These are phyloP conservation scores for Volucella inanis DNA, from an alignment of 2,888 invertebrate species.

Conservation along the genomic window DNA sequence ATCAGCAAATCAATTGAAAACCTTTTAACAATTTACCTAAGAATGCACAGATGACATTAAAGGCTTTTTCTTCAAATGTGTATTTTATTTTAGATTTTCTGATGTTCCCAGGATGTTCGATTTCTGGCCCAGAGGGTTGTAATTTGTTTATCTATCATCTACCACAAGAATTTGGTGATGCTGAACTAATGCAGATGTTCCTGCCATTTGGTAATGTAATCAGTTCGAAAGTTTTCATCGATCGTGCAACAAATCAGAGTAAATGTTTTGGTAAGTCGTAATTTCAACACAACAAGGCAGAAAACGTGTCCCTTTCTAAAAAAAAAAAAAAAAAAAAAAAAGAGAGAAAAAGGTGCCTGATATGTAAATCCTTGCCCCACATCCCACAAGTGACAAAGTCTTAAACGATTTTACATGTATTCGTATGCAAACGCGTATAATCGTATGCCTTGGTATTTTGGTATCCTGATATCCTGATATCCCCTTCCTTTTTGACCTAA, in stretches of 20 bases:
- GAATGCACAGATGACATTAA: conserved; percentile 1
- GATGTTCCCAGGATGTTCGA: conserved; percentile 94
- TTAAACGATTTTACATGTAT: background rate
- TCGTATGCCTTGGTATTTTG: background rate
- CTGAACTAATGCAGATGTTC: conserved; percentile 99
- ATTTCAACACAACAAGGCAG: background rate
- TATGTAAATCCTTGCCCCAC: background rate
- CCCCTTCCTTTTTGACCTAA: conserved; percentile 31
- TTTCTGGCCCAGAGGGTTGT: conserved; percentile 99
- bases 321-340: background rate
- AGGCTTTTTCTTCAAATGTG: conserved; percentile 8
- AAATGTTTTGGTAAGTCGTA: conserved; percentile 98
- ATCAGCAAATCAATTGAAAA: conserved; percentile 14
- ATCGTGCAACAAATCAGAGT: conserved; percentile 99
- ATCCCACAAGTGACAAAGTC: conserved; percentile 9
- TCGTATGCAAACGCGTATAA: too few relatives aligned
- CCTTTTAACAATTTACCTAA: background rate
- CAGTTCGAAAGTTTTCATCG: conserved; percentile 99
- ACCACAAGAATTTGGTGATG: conserved; percentile 99
- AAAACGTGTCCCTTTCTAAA: too few relatives aligned
- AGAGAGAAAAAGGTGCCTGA: conserved; percentile 8
- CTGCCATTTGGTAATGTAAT: conserved; percentile 99
- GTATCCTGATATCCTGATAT: too few relatives aligned
- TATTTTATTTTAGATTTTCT: conserved; percentile 87
- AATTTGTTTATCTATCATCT: conserved; percentile 99